Base-by-base conservation (phyloP, 2,888 invertebrate genomes). In the Agriotes lineatus region DNA sequence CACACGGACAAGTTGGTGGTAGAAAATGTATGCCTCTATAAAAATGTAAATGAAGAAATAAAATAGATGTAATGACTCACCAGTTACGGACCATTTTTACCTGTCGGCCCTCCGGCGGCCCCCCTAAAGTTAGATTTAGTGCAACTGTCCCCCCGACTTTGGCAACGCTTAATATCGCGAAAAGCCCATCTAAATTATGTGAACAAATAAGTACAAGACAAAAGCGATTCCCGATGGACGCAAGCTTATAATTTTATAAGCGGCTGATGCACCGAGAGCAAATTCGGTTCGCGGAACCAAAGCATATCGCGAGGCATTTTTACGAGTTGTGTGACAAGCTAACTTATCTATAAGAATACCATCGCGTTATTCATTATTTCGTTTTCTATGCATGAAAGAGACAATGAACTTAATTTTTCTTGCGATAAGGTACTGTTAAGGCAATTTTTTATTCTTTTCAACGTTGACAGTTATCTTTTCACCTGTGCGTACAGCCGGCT, bases 361-460 rank as follows among this genome's bases (percentile, higher is more conserved):
- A 50, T 50, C 50, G 25, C 30, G 30, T 25, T 33, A 50, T 50
- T 33, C 50, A 50, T 50, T 50, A 50, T 50, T 50, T 50, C 30
- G 45, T 50, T 50, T 33, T 50, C 50, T 50, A 50, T 50, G 50
- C 50, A 60, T 44, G 60, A 60, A 45, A 60, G 60, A 60, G 48
- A 25, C 45, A 50, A 50, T 50, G 50, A 30, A 33, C 50, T 60
- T 60, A 60, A 60, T 60, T 45, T 60, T 48, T 60, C 60, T 19
- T 44, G 18, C 45, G 45, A 60, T 60, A 48, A 45, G 45, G 60
- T 48, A 60, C 45, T 60, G 60, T 33, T 33, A 60, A 33, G 45
- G 60, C 19, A 45, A 60, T 60, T 60, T 60, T 33, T 60, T 48
- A 60, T 33, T 45, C 60, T 60, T 60, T 60, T 60, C 48, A 60